Percentiles rank a stretch among this genome's conserved stretches.
These are phyloP conservation scores for Melanotaenia nigrans DNA, from an alignment of 2,797 vertebrate genomes.

Conservation along the genomic window DNA sequence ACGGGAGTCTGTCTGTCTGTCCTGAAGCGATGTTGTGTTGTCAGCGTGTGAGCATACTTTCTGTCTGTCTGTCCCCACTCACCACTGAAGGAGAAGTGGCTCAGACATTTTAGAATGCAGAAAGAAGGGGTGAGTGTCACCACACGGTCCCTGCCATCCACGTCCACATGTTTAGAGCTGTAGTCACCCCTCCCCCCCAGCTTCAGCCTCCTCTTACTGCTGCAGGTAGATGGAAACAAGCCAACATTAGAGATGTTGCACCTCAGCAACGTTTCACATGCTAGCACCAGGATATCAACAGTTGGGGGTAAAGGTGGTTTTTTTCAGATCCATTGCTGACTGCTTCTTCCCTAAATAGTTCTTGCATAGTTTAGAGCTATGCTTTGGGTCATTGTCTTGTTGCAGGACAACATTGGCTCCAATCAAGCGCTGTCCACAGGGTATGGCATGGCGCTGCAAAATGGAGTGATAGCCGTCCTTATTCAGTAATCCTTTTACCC, in stretches of 20 bases:
- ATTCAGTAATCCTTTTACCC: not conserved
- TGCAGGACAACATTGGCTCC: not conserved
- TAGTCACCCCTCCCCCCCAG: conserved; percentile 13
- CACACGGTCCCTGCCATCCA: conserved; percentile 27
- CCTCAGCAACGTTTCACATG: too few species aligned
- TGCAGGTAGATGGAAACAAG: conserved; percentile 9
- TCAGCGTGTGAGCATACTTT: conserved; percentile 22
- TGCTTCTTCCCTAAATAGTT: too few species aligned
- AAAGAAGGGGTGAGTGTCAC: conserved; percentile 83
- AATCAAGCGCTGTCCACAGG: conserved; percentile 5
- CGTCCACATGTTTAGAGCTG: conserved; percentile 10
- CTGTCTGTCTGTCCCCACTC: conserved; percentile 31
- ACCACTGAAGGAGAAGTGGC: conserved; percentile 86
- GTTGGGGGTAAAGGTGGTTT: too few species aligned
- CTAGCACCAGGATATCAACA: too few species aligned
- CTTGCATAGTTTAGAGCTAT: too few species aligned
- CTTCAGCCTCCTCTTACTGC: conserved; percentile 16
- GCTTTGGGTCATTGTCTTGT: not conserved
- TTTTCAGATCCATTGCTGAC: too few species aligned
- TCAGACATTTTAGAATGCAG: conserved; percentile 82
- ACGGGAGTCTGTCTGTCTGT: not conserved
- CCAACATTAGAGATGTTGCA: too few species aligned
- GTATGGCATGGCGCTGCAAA: conserved; percentile 1
- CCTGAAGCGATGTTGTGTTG: not conserved
- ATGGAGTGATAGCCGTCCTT: conserved; percentile 11